phyloP scores from a whole-genome alignment of 2,113 vertebrate genomes.

The Ondatra zibethicus region DNA sequence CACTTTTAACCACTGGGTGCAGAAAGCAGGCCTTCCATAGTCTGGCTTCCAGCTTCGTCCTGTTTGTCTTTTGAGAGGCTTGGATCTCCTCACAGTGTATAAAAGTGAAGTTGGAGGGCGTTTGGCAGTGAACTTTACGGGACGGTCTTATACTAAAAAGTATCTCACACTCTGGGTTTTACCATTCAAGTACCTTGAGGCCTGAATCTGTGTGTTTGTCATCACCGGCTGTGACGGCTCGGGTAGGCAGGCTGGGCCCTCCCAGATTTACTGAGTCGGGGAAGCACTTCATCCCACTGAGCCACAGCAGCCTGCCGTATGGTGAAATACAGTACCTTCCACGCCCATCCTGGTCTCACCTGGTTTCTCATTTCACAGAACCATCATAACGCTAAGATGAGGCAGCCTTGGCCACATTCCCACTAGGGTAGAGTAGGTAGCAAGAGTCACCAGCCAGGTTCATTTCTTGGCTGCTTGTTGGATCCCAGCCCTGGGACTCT shows the following conservation, averaged over 20 bases:
- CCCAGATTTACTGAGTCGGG: neutral
- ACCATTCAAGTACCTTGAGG: neutral
- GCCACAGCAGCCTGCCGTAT: neutral
- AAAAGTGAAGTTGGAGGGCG: neutral
- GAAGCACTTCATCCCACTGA: accelerated
- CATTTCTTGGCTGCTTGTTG: neutral
- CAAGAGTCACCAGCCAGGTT: neutral
- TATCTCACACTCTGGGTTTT: neutral
- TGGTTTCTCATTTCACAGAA: neutral
- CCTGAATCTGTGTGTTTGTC: accelerated
- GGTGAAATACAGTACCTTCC: neutral
- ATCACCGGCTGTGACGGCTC: neutral
- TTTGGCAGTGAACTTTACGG: neutral
- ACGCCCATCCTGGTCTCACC: neutral
- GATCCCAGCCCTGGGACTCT: neutral
- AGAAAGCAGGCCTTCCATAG: neutral
- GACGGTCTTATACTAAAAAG: neutral
- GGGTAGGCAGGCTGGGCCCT: no score
- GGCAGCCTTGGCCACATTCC: neutral
- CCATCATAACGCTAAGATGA: neutral
- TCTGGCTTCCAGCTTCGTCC: neutral
- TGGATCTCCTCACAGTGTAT: neutral
- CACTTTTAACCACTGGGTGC: neutral
- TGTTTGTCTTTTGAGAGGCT: neutral
- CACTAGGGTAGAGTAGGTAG: neutral